Evolutionary conservation across 2,888 invertebrate species (phyloP), one percentile per base, ranked within the genome.

Genomic region (Scrobipalpa atriplicella): DNA sequence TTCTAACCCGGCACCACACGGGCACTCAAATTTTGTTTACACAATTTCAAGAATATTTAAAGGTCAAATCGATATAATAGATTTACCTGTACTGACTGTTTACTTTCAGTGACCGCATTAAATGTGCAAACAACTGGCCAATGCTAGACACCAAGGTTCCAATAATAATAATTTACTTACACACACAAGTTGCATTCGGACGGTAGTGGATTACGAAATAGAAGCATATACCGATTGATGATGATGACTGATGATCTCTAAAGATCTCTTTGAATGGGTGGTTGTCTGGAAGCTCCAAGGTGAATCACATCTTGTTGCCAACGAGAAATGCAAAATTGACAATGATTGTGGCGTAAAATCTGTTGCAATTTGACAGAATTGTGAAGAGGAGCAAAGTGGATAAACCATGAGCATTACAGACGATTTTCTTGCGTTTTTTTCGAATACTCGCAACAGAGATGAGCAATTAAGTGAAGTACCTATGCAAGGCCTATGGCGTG

Each of bases 171-270:
- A 29, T 29, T 29, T 29, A 47, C 47, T 47, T 47, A 47, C 47
- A 47, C 47, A 47, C 19, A 54, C 19, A 21, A 21, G 19, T 54
- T 54, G 47, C 47, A 47, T 1, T 16, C 47, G 47, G 16, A 47
- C 47, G 47, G 47, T 47, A 47, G 47, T 54, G 10, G 18, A 54
- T 18, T 16, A 54, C 18, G 54, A 16, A 21, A 54, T 18, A 11
- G 9, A 54, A 54, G 54, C 18, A 0, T 54, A 21, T 21, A 18
- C 47, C 16, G 29, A 16, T 16, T 58, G 36, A 58, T 38, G 38
- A n/a, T n/a, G n/a, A 58, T 58, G 58, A 58, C 36, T 38, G 58
- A 36, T 38, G 58, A 36, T 58, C 13, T n/a, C 38, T 58, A 58
- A 58, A 16, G 58, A 38, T 38, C 38, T 7, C 16, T 58, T 11